Evolutionary conservation across 2,797 vertebrate genomes (phyloP), one percentile per base, ranked within the genome.

Genomic region (Tangara arthus): DNA sequence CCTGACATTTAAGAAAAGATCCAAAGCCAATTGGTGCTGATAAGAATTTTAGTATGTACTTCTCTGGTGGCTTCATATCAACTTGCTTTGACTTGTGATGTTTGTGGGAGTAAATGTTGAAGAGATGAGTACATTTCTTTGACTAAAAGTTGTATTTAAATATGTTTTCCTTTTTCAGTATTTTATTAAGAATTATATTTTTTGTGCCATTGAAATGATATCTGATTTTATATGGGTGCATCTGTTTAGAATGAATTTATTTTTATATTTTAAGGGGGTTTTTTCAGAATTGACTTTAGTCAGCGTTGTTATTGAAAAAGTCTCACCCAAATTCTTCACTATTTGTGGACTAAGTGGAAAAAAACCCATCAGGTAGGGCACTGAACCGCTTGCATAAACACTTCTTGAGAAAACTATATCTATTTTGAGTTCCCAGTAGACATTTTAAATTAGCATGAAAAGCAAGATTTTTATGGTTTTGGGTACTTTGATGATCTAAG

Each of bases 401-500:
- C n/a, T 87, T 84, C 52, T 82, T 76, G 44, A 90, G 53, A 83
- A 60, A 92, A 24, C 59, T 77, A 13, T 77, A 57, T 77, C 64
- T 83, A 30, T 86, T 92, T 35, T 84, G 79, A 78, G 52, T 49
- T 94, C 78, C 56, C 71, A 79, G 11, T 2, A 84, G 73, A n/a
- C 32, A 41, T 41, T 76, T 94, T 57, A 72, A 89, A 90, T 75
- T 84, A 59, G 42, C 70, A 79, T 57, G 28, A 84, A 92, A 89
- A 90, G 78, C 42, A 90, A 69, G 47, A 76, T 89, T 90, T 84
- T 79, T 84, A 89, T 1, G 3, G 34, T 30, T 95, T 90, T 61
- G 68, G 53, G 70, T 95, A 81, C 85, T 95, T 92, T 80, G 84
- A 84, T 87, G 89, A 89, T 89, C 64, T 91, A 92, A 80, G 55